phyloP scores from a whole-genome alignment of 2,888 invertebrate species.

The Eumerus sabulonum region DNA sequence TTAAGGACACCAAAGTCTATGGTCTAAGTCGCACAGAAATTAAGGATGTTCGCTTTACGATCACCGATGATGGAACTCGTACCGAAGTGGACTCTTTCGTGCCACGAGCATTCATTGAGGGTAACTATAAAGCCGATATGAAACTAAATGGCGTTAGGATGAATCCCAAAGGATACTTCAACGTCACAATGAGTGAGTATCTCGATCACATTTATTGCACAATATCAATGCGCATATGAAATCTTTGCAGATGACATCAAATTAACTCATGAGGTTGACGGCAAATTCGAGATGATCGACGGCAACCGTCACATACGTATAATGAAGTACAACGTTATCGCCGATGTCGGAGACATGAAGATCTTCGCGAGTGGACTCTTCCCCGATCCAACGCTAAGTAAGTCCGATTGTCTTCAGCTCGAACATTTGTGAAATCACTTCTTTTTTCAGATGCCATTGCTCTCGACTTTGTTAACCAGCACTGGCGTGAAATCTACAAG shows the following conservation, averaged over 20 bases:
- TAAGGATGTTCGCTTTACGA: conserved; percentile 80
- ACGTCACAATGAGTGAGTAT: conserved; percentile 82
- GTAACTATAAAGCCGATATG: conserved; percentile 83
- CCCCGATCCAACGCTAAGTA: conserved; percentile 84
- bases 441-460: conserved; percentile 73
- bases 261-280: conserved; percentile 81
- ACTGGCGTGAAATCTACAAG: conserved; percentile 81
- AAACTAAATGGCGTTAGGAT: conserved; percentile 82
- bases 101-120: conserved; percentile 81
- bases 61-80: conserved; percentile 81
- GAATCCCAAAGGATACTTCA: conserved; percentile 82
- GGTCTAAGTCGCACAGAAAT: conserved; percentile 81
- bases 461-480: conserved; percentile 80
- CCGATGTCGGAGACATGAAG: conserved; percentile 83
- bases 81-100: conserved; percentile 82
- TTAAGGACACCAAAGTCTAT: conserved; percentile 81
- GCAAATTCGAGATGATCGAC: conserved; percentile 81
- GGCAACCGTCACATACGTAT: conserved; percentile 81
- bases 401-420: conserved; percentile 75
- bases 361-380: conserved; percentile 82
- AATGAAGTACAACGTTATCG: conserved; percentile 82
- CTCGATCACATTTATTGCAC: not conserved
- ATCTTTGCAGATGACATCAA: conserved; percentile 80
- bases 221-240: not conserved
- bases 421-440: not conserved